Percentiles rank a stretch among this genome's conserved stretches.
These are phyloP conservation scores for Loriculus beryllinus DNA, from an alignment of 2,797 vertebrate species.

Conservation along the genomic window DNA sequence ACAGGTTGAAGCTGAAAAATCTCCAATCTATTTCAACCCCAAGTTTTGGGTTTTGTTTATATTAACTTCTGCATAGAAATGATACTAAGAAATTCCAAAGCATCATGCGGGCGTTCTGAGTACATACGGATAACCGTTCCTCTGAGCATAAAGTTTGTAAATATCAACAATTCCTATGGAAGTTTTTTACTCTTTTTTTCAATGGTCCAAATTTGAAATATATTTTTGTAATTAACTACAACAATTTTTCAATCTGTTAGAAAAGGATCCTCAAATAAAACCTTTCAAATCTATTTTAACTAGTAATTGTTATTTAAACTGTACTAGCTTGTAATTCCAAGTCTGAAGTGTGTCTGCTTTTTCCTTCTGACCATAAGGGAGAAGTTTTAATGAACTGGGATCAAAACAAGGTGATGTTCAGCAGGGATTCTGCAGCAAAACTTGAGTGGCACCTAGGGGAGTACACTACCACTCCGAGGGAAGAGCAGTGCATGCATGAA, in stretches of 20 bases:
- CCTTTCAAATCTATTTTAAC: background rate
- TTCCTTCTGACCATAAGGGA: background rate
- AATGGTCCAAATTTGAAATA: background rate
- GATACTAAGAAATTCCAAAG: background rate
- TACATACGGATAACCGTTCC: background rate
- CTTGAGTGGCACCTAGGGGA: background rate
- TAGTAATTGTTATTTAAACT: background rate
- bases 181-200: background rate
- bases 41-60: background rate
- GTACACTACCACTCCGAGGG: background rate
- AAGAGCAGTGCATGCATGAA: background rate
- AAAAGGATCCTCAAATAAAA: background rate
- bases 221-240: background rate
- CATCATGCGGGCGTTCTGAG: background rate
- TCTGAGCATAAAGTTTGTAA: background rate
- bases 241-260: background rate
- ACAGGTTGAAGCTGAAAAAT: background rate
- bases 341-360: background rate
- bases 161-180: background rate
- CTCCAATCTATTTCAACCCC: background rate
- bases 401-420: background rate
- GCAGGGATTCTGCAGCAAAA: background rate
- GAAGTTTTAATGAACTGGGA: background rate
- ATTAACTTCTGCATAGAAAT: background rate
- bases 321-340: background rate